Evolutionary conservation across 2,797 vertebrate genomes (phyloP).

Genomic region (Hemitrygon akajei): DNA sequence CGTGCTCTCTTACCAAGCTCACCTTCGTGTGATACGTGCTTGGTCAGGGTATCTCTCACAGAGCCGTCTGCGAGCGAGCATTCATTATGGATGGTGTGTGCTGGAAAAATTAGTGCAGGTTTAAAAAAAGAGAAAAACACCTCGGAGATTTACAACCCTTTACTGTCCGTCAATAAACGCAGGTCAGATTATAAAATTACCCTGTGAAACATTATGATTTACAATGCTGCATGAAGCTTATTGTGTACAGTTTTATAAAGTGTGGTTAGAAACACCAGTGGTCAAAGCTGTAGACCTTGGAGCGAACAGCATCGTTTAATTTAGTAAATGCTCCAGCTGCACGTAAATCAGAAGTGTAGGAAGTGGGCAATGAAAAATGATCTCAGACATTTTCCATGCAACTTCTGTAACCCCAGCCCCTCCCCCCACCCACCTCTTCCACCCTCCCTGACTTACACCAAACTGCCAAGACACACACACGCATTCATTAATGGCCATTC

Average conservation of each 20-base stretch:
- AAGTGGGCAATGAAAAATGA: slow-evolving; percentile 31
- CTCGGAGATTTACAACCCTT: neutral
- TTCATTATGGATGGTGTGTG: neutral
- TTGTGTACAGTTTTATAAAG: neutral
- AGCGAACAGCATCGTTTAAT: neutral
- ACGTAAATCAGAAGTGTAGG: slow-evolving; percentile 26
- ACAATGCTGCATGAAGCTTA: neutral
- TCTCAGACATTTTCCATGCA: slow-evolving; percentile 32
- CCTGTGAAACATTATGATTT: neutral
- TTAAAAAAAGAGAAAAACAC: neutral
- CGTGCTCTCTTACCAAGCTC: neutral
- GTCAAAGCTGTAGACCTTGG: neutral
- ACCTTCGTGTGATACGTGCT: neutral
- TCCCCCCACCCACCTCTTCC: neutral
- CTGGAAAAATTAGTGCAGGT: neutral
- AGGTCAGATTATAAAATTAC: neutral
- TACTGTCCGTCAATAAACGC: neutral
- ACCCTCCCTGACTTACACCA: neutral
- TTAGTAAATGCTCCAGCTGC: neutral
- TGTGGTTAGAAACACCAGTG: neutral
- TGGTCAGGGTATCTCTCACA: neutral
- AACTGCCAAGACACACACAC: slow-evolving; percentile 34
- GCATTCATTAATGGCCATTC: slow-evolving; percentile 5
- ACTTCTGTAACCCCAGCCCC: neutral
- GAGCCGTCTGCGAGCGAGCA: neutral